Conservation (phyloP, 2,888 invertebrate species). For the Drosophila colorata region DNA sequence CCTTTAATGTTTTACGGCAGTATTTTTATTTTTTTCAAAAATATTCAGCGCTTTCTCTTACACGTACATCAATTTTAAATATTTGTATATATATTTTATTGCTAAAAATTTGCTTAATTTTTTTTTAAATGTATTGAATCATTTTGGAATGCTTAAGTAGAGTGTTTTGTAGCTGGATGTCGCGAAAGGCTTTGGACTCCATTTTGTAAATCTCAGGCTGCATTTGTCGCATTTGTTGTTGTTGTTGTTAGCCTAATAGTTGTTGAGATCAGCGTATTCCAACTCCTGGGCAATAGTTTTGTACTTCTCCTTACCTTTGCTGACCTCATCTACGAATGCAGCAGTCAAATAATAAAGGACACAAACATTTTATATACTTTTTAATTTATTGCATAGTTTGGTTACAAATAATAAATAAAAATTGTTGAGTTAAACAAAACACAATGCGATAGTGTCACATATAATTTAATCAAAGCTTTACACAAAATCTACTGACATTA, state of each 20-base stretch:
- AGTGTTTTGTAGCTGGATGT: constrained; percentile 41
- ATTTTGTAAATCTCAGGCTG: constrained; percentile 58
- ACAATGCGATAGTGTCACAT: constrained; percentile 69
- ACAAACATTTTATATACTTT: constrained; percentile 40
- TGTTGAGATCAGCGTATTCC: constrained; percentile 96
- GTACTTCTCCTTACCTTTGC: constrained; percentile 97
- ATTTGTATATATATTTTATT: constrained; percentile 33
- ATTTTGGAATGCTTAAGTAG: constrained; percentile 55
- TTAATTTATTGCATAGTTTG: constrained; percentile 71
- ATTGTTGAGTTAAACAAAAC: constrained; percentile 80
- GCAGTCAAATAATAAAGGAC: constrained; percentile 81
- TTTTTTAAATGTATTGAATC: constrained; percentile 32
- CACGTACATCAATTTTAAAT: constrained; percentile 11
- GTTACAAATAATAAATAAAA: constrained; percentile 67
- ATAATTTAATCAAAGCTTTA: constrained; percentile 45
- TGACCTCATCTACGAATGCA: constrained; percentile 90
- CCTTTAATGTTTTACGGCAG: constrained; percentile 44
- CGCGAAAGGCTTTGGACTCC: constrained; percentile 37
- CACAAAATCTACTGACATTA: constrained; percentile 51
- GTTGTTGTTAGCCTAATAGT: constrained; percentile 86
- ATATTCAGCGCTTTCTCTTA: constrained; percentile 3
- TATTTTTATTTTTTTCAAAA: constrained; percentile 25
- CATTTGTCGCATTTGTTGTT: constrained; percentile 31
- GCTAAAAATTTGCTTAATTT: constrained; percentile 54
- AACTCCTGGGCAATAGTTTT: constrained; percentile 99